A percentile compares a stretch with the other conserved stretches of the same genome.
Evolutionary conservation across 2,888 invertebrate genomes (phyloP).

Genomic region (Megamerina dolium): DNA sequence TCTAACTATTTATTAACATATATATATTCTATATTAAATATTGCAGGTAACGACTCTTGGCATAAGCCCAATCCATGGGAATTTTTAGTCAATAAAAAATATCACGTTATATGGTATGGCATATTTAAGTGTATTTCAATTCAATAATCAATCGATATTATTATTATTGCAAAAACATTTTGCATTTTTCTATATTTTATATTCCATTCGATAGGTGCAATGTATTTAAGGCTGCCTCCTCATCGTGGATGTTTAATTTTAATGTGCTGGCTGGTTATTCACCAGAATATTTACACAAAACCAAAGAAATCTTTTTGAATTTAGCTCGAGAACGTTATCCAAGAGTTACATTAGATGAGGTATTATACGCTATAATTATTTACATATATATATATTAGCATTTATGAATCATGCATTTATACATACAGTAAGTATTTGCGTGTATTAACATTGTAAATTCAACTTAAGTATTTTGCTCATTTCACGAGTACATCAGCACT

Average conservation of each 20-base stretch:
- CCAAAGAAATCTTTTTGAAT: conserved; percentile 70
- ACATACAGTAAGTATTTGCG: no score
- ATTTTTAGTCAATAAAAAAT: conserved; percentile 72
- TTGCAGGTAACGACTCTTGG: conserved; percentile 46
- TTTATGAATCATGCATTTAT: no score
- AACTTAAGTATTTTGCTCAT: no score
- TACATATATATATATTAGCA: no score
- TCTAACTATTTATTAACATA: no score
- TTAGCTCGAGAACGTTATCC: conserved; percentile 75
- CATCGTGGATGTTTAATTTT: conserved; percentile 89
- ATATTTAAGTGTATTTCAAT: conserved; percentile 7
- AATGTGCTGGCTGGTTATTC: conserved; percentile 79
- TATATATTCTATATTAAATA: no score
- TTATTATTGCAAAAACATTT: not conserved
- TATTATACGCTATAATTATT: no score
- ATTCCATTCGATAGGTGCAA: conserved; percentile 56
- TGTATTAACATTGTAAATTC: no score
- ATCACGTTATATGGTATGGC: conserved; percentile 71
- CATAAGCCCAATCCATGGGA: conserved; percentile 77
- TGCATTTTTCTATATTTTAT: conserved; percentile 1
- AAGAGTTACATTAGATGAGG: conserved; percentile 64
- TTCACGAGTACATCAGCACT: no score
- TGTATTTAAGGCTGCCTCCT: conserved; percentile 79
- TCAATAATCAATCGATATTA: no score
- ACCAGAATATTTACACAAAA: conserved; percentile 68